Conservation (phyloP, 2,797 vertebrate species). For the Sebastes itinus region DNA sequence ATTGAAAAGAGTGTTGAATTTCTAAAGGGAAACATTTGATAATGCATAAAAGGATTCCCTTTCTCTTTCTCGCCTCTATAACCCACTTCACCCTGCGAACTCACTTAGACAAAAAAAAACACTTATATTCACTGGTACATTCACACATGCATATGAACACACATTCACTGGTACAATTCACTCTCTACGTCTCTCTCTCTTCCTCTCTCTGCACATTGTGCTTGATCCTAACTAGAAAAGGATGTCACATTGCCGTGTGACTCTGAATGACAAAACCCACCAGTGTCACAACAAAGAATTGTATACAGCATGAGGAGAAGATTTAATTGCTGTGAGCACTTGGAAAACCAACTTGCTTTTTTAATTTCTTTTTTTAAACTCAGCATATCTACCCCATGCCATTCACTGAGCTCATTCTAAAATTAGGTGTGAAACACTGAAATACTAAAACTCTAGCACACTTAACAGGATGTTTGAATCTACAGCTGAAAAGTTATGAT, state of each 20-base stretch:
- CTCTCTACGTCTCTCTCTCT: slow-evolving; percentile 20
- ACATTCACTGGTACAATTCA: slow-evolving; percentile 27
- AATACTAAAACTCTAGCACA: background rate
- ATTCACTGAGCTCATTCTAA: background rate
- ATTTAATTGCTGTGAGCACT: slow-evolving; percentile 28
- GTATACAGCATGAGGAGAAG: slow-evolving; percentile 8
- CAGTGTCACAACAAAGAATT: slow-evolving; percentile 14
- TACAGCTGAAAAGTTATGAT: background rate
- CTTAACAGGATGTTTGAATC: background rate
- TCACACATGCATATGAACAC: slow-evolving; percentile 43
- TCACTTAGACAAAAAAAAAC: slow-evolving; percentile 61
- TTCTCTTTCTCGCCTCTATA: slow-evolving; percentile 63
- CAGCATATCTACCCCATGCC: background rate
- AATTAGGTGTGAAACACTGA: background rate
- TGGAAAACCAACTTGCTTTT: slow-evolving; percentile 5
- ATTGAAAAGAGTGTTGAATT: slow-evolving; percentile 84
- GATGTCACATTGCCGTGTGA: slow-evolving; percentile 38
- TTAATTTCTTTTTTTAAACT: background rate
- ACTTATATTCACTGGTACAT: slow-evolving; percentile 32
- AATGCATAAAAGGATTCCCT: slow-evolving; percentile 78
- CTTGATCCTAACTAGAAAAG: slow-evolving; percentile 37
- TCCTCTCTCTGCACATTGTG: slow-evolving; percentile 1
- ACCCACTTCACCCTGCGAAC: slow-evolving; percentile 73
- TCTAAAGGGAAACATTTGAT: slow-evolving; percentile 84
- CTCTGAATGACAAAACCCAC: slow-evolving; percentile 39